phyloP scores from a whole-genome alignment of 2,113 vertebrate species.

The Willisornis vidua region DNA sequence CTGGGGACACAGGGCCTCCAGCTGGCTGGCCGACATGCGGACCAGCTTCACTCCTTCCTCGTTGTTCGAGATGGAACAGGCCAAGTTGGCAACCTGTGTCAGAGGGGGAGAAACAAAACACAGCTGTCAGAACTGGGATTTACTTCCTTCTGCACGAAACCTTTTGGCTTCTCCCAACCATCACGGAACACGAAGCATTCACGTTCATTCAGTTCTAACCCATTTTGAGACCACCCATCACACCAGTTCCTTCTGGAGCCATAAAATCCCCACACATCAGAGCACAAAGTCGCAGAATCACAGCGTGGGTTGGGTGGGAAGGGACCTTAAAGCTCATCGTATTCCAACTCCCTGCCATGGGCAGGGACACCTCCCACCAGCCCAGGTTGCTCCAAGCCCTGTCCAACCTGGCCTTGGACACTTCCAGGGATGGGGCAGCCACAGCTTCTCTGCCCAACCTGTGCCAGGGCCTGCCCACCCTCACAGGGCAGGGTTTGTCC shows the following conservation, averaged over 20 bases:
- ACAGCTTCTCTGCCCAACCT: neutral
- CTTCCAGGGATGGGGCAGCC: neutral
- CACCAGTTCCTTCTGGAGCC: neutral
- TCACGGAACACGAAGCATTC: neutral
- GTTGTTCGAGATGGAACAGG: conserved; percentile 98
- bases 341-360: neutral
- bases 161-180: neutral
- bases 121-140: neutral
- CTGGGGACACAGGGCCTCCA: conserved; percentile 97
- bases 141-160: neutral
- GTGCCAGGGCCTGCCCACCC: neutral
- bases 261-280: fast-evolving
- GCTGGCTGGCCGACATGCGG: conserved; percentile 96
- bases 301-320: too few species aligned
- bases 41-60: conserved; percentile 98
- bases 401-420: neutral
- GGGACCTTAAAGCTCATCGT: neutral
- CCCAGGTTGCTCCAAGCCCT: neutral
- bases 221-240: neutral
- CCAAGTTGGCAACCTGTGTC: conserved; percentile 93
- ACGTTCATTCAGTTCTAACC: fast-evolving
- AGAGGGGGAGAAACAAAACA: neutral
- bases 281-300: neutral
- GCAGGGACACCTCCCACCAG: neutral
- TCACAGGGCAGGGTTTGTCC: fast-evolving